Conservation (phyloP, 2,888 invertebrate species). For the Gortyna flavago region DNA sequence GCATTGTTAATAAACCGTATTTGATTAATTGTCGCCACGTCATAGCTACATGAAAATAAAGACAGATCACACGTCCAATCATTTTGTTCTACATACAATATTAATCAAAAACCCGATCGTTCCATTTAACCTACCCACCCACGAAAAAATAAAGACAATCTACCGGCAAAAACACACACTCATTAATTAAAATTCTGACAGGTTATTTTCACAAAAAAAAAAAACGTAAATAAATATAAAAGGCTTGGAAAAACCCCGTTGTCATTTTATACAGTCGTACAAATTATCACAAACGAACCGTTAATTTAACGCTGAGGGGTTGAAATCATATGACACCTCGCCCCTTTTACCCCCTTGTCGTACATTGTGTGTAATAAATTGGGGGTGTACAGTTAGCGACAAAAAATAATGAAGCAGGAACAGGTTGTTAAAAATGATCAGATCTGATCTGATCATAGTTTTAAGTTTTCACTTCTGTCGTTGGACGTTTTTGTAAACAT, state of each 20-base stretch:
- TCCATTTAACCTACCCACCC: conserved; percentile 42
- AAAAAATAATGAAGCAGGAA: not conserved
- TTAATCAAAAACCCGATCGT: conserved; percentile 42
- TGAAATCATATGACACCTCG: conserved; percentile 55
- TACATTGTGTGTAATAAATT: conserved; percentile 53
- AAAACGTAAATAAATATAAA: conserved; percentile 55
- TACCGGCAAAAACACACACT: conserved; percentile 47
- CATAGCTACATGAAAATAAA: conserved; percentile 22
- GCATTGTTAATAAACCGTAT: not conserved
- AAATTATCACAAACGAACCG: conserved; percentile 64
- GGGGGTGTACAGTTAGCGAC: conserved; percentile 21
- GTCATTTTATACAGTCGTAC: conserved; percentile 62
- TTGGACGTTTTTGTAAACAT: not conserved
- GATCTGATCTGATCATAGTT: not conserved
- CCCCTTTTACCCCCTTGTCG: conserved; percentile 21
- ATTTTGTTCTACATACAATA: conserved; percentile 46
- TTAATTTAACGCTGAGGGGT: conserved; percentile 62
- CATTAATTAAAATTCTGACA: conserved; percentile 66
- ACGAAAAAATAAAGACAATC: conserved; percentile 43
- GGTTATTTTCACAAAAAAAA: conserved; percentile 50
- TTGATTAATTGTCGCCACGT: conserved; percentile 12
- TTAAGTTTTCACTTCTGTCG: too few relatives aligned
- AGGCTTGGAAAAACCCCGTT: conserved; percentile 51
- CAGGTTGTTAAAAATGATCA: not conserved
- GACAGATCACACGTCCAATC: conserved; percentile 14